A percentile compares a stretch with the other conserved stretches of the same genome.
Evolutionary conservation across 53 echinoderm and acorn worm genomes (phyloP).

Genomic region (Hippasteria phrygiana): DNA sequence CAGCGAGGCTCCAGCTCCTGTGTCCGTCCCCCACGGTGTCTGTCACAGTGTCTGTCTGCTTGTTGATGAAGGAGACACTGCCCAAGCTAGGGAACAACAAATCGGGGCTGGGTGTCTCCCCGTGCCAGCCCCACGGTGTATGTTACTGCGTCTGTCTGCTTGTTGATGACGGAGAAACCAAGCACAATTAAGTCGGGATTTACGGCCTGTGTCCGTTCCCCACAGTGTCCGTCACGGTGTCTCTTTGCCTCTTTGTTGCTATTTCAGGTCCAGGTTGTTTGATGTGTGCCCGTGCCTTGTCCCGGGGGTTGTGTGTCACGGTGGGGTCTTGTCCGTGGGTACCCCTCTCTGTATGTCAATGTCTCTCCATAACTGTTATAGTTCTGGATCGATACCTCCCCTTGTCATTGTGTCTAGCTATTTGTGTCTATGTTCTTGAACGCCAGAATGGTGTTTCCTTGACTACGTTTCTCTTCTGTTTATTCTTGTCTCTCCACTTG

Average conservation of each 20-base stretch:
- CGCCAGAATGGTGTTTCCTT: too few species aligned
- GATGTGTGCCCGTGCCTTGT: not conserved
- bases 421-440: too few species aligned
- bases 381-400: too few species aligned
- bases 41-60: not conserved
- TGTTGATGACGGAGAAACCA: constrained; percentile 1
- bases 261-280: too few species aligned
- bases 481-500: too few species aligned
- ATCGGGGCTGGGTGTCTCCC: too few species aligned
- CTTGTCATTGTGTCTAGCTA: too few species aligned
- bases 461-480: too few species aligned
- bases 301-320: not conserved
- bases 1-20: not conserved
- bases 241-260: not conserved
- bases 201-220: not conserved
- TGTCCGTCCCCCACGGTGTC: not conserved
- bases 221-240: not conserved
- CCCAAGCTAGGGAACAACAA: too few species aligned
- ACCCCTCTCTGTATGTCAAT: not conserved
- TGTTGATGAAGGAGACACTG: not conserved
- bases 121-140: not conserved
- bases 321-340: not conserved
- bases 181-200: not conserved
- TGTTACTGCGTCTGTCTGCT: not conserved
- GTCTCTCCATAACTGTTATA: not conserved